phyloP scores from a whole-genome alignment of 1,140 invertebrate species.

The Callitettix versicolor region DNA sequence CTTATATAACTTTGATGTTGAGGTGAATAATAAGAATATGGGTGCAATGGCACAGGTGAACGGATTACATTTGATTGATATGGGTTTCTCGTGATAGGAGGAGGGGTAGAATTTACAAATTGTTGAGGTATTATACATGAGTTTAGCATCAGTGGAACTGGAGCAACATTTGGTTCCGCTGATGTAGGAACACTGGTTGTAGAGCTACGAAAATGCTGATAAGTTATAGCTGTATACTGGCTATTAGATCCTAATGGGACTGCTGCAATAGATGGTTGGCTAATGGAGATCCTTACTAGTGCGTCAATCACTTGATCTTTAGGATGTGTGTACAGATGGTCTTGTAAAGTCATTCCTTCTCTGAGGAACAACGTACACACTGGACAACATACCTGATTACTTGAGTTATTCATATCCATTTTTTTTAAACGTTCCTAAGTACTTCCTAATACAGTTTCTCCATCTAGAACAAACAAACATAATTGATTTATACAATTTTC shows the following conservation, averaged over 20 bases:
- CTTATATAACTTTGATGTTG: background rate
- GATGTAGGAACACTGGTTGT: conserved; percentile 6
- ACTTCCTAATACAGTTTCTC: no score
- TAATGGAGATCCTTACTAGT: conserved; percentile 42
- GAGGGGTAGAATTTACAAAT: conserved; percentile 1
- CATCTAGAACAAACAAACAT: no score
- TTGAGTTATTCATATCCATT: no score
- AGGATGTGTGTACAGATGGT: conserved; percentile 70
- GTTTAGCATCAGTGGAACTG: conserved; percentile 7
- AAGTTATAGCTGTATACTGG: conserved; percentile 14
- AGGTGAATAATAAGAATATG: conserved; percentile 1
- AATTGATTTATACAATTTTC: no score
- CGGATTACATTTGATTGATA: conserved; percentile 18
- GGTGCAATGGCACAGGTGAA: conserved; percentile 16
- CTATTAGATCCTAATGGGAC: background rate
- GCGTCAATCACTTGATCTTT: conserved; percentile 78
- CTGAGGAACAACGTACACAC: conserved; percentile 71
- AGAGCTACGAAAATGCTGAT: conserved; percentile 6
- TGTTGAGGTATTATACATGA: conserved; percentile 19
- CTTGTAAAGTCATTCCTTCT: conserved; percentile 65
- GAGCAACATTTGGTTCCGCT: no score
- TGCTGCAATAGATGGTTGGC: background rate
- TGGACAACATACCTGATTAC: conserved; percentile 41
- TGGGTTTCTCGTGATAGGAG: background rate
- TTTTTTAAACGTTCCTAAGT: no score